Base-by-base conservation (phyloP, 2,888 invertebrate genomes). In the Volucella inflata region DNA sequence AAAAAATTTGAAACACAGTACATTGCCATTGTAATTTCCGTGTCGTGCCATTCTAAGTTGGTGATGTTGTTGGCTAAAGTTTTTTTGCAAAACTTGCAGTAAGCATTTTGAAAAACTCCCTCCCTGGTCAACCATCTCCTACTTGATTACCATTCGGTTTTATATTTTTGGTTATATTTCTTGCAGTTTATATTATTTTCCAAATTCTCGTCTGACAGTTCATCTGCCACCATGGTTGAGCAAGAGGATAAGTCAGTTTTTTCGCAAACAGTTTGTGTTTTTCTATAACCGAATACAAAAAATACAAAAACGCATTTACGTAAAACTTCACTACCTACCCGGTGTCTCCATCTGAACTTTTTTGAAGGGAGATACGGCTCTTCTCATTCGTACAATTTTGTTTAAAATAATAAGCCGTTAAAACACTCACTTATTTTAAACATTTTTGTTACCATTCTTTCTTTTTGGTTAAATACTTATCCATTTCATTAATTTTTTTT, bases 21-120 rank as follows among this genome's bases (percentile, higher is more conserved):
- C 38, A 68, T 59, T 8, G 42, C 68, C 65, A 64, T 67, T 8
- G 12, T 46, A 2, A 80, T 16, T 67, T 80, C 80, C 9, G 60
- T 62, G 12, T 21, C 46, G n/a, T 46, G 46, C 8, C 46, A 3
- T n/a, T 4, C n/a, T 8, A 46, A 46, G n/a, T 46, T 46, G 6
- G 46, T 46, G 11, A 46, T n/a, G n/a, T 46, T 46, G 46, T 46
- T 46, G n/a, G 3, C 9, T 8, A 46, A 11, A 8, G 46, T 46
- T n/a, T n/a, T n/a, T n/a, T n/a, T n/a, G n/a, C n/a, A n/a, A n/a
- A n/a, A n/a, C n/a, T n/a, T n/a, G n/a, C 46, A 46, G 46, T 12
- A 46, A 12, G 46, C 46, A 2, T 11, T 46, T 46, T 46, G 46
- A 12, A n/a, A n/a, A 46, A 4, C n/a, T 46, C 6, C n/a, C n/a